A percentile compares a stretch with the other conserved stretches of the same genome.
Evolutionary conservation across 1,140 invertebrate genomes (phyloP).

Genomic region (Cherax quadricarinatus): DNA sequence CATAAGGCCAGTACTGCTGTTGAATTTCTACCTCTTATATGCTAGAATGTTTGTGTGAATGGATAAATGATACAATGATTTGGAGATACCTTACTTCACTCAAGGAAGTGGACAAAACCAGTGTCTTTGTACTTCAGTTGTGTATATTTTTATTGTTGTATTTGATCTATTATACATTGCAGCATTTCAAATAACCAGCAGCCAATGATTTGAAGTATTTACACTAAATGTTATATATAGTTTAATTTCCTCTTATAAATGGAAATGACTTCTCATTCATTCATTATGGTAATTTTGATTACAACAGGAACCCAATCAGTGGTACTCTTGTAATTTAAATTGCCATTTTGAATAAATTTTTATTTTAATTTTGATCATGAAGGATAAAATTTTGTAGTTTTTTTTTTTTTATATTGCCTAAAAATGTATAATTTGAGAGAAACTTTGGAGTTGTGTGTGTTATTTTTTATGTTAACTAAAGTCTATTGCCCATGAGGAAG

Average conservation of each 20-base stretch:
- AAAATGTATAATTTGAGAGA: not conserved
- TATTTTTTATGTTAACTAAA: not conserved
- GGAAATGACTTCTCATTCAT: not conserved
- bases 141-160: not conserved
- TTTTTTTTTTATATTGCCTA: not conserved
- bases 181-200: not conserved
- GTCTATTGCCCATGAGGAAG: not conserved
- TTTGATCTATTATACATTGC: not conserved
- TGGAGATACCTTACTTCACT: not conserved
- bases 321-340: not conserved
- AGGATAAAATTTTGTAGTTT: not conserved
- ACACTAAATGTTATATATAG: not conserved
- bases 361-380: not conserved
- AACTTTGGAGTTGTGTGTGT: not conserved
- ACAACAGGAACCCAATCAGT: not conserved
- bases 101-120: not conserved
- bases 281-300: not conserved
- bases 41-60: not conserved
- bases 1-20: not conserved
- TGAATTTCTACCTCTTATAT: constrained; percentile 1
- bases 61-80: not conserved
- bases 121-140: not conserved
- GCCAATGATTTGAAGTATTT: not conserved
- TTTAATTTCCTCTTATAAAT: not conserved
- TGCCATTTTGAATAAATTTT: not conserved